A percentile compares a stretch with the other conserved stretches of the same genome.
Evolutionary conservation across 2,888 invertebrate species (phyloP).

Genomic region (Buathra laborator): DNA sequence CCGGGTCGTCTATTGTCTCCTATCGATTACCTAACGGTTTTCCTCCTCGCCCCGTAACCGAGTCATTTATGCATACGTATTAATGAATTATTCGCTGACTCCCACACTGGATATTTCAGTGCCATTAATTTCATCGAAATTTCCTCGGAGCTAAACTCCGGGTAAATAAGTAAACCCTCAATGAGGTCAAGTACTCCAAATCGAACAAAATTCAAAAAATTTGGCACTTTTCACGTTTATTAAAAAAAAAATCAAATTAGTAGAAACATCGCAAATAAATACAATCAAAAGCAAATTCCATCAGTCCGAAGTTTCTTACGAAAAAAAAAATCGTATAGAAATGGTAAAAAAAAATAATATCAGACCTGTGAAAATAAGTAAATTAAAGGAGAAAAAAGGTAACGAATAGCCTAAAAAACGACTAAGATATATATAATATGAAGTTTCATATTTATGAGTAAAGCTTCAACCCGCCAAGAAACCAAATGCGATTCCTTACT

Average conservation of each 20-base stretch:
- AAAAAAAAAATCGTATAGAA: not conserved
- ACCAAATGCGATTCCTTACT: not conserved
- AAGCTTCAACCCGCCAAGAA: not conserved
- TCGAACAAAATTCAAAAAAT: too few species aligned
- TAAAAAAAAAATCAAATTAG: too few species aligned
- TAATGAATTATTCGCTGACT: slow-evolving; percentile 23
- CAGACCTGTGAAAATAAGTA: not conserved
- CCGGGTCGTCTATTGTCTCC: slow-evolving; percentile 63
- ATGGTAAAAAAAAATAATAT: not conserved
- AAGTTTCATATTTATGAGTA: not conserved
- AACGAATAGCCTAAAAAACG: not conserved
- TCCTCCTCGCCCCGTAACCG: slow-evolving; percentile 23
- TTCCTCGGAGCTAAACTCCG: not conserved
- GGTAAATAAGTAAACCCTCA: too few species aligned
- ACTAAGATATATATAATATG: not conserved
- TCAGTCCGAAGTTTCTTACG: too few species aligned
- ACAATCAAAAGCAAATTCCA: too few species aligned
- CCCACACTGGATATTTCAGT: not conserved
- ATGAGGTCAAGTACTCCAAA: too few species aligned
- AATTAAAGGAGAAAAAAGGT: not conserved
- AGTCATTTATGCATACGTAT: slow-evolving; percentile 35
- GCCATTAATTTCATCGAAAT: not conserved
- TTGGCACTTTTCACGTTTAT: too few species aligned
- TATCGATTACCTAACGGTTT: slow-evolving; percentile 64
- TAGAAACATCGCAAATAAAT: too few species aligned